Percentiles rank a stretch among this genome's conserved stretches.
Conservation (phyloP, 2,113 vertebrate species). For the Ellobius talpinus region DNA sequence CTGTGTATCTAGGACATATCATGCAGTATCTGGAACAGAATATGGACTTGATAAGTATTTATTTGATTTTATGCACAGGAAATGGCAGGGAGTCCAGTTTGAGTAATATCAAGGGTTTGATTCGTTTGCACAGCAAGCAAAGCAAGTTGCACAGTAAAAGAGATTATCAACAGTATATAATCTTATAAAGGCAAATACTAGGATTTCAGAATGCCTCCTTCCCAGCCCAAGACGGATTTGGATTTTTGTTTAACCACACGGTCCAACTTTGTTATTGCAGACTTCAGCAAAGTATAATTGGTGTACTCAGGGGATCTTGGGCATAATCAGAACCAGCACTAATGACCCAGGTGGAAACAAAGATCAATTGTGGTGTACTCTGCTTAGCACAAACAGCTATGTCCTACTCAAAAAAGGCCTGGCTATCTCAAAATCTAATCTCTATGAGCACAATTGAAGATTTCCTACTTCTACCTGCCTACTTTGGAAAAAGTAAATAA, state of each 20-base stretch:
- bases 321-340: slow-evolving; percentile 16
- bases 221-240: slow-evolving; percentile 48
- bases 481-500: slow-evolving; percentile 74
- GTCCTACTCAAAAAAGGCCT: slow-evolving; percentile 17
- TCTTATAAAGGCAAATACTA: slow-evolving; percentile 68
- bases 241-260: slow-evolving; percentile 56
- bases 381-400: slow-evolving; percentile 22
- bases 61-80: slow-evolving; percentile 25
- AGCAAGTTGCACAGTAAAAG: neutral
- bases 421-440: slow-evolving; percentile 67
- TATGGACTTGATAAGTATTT: slow-evolving; percentile 14
- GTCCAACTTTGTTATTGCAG: slow-evolving; percentile 23
- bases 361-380: neutral
- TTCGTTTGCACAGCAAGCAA: slow-evolving; percentile 13
- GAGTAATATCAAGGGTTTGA: slow-evolving; percentile 12
- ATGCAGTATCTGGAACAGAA: neutral
- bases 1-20: neutral
- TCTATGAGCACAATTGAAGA: slow-evolving; percentile 66
- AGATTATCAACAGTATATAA: slow-evolving; percentile 32
- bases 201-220: slow-evolving; percentile 66
- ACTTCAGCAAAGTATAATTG: slow-evolving; percentile 63
- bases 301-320: slow-evolving; percentile 17
- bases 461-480: slow-evolving; percentile 69
- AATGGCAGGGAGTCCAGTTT: slow-evolving; percentile 52
- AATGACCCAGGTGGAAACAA: slow-evolving; percentile 71